Evolutionary conservation across 2,797 vertebrate genomes (phyloP).

Genomic region (Babyrousa celebensis): DNA sequence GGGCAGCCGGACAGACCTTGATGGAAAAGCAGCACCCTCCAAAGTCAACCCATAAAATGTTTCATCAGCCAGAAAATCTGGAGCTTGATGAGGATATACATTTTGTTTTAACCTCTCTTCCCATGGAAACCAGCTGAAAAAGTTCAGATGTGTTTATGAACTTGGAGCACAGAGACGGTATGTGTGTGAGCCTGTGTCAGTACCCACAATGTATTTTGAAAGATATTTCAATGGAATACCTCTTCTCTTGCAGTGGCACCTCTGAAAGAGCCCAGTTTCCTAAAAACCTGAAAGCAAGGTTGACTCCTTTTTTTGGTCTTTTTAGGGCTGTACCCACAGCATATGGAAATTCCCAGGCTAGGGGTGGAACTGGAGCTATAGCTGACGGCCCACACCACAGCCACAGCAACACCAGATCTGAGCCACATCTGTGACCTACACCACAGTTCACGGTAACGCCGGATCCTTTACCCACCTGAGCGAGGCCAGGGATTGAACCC

Average conservation of each 20-base stretch:
- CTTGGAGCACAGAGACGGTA: neutral
- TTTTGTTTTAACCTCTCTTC: constrained; percentile 75
- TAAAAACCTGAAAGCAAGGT: neutral
- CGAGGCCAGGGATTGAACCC: too few relatives aligned
- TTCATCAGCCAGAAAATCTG: constrained; percentile 80
- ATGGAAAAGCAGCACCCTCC: constrained; percentile 61
- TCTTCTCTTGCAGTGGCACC: neutral
- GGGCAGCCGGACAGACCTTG: constrained; percentile 12
- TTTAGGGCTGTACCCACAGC: too few relatives aligned
- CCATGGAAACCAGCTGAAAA: constrained; percentile 72
- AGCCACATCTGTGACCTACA: too few relatives aligned
- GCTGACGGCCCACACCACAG: too few relatives aligned
- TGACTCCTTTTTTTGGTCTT: neutral
- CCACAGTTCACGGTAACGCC: too few relatives aligned
- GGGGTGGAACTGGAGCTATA: too few relatives aligned
- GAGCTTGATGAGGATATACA: neutral
- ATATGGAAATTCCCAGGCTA: too few relatives aligned
- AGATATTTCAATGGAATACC: neutral
- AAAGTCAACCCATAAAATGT: constrained; percentile 66
- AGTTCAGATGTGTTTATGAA: constrained; percentile 66
- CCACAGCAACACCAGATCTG: too few relatives aligned
- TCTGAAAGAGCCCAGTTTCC: neutral
- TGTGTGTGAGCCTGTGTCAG: neutral
- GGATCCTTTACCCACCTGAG: too few relatives aligned
- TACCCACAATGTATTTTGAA: neutral